Evolutionary conservation across 2,797 vertebrate genomes (phyloP), one percentile per base, ranked within the genome.

Genomic region (Rhinoraja longicauda): DNA sequence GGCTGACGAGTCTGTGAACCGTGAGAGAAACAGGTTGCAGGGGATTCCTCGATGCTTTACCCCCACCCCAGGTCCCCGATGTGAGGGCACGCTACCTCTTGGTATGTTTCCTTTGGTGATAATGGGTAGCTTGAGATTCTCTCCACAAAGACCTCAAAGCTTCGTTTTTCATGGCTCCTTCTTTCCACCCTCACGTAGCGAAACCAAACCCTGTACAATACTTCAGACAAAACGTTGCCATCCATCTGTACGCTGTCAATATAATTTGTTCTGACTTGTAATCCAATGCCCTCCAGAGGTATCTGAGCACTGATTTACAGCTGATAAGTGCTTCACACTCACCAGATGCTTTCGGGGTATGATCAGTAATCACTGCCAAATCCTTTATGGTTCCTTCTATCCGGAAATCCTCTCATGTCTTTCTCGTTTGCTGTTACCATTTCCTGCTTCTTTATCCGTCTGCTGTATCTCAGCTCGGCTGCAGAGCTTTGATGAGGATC

Each of bases 191-290:
- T 53, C 53, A 53, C 45, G 45, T 53, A 53, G 4, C 53, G 45
- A 53, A 53, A 67, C 64, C 10, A 17, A 67, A 12, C 45, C 84
- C 24, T 62, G 57, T 19, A 57, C 57, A 57, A 62, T 15, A 57
- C 62, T 13, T 57, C 82, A 84, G 82, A 62, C 13, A 5, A 24
- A 39, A 12, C 53, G n/a, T 86, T 57, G 62, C 82, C 82, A 86
- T 62, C 59, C 45, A 84, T 53, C 81, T 84, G 45, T 59, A 59
- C 53, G n/a, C 59, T 62, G 82, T 86, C 57, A 59, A 84, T 26
- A n/a, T 86, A 86, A 86, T 86, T 86, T 86, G 82, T 86, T 15
- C 57, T 4, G 29, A 86, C 82, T 86, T 86, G 82, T 86, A 86
- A 86, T 62, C 82, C 82, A 86, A 32, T 59, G 82, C 82, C 82